Base-by-base conservation (phyloP, 2,888 invertebrate species). In the Dasysyrphus tricinctus region DNA sequence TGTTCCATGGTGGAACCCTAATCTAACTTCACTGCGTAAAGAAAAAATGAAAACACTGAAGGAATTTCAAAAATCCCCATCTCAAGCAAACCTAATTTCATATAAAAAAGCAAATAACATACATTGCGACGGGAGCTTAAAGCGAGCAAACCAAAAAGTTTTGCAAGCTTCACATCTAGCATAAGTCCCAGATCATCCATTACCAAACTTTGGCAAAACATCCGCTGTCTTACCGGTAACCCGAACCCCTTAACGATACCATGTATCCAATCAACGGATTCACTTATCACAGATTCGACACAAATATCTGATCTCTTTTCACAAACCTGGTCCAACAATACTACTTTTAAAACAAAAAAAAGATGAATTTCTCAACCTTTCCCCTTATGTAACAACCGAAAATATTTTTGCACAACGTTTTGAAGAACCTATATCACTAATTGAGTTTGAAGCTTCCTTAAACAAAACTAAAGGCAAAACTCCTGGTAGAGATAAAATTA, bases 31-130 rank as follows among this genome's bases (percentile, higher is more conserved):
- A 4, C 47, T 47, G 8, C 47, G 47, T 4, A 47, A 19, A 9
- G 47, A 47, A 19, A 47, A 47, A 47, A 47, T 47, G 47, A 47
- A 47, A 47, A 47, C 8, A 47, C 16, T 47, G 9, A 47, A 47
- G 2, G 16, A 16, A 8, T 47, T 47, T 9, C 47, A 47, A 47
- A 47, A 47, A 47, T 47, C 9, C 19, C 16, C 47, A 47, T 47
- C 47, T 3, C 47, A 16, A 47, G 9, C 16, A 47, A 47, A 16
- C 9, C 9, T 47, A 16, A 19, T 47, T 4, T 47, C 16, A 47
- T 39, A 12, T 47, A 19, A 47, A 47, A 47, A 47, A 19, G 47
- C 47, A 8, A 47, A 47, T 9, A 16, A n/a, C n/a, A 16, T 9
- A 47, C 16, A 47, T 47, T 47, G 16, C 16, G 47, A 9, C 8